These are phyloP conservation scores for Calephelis nemesis DNA, from an alignment of 1,140 invertebrate genomes.

Conservation along the genomic window DNA sequence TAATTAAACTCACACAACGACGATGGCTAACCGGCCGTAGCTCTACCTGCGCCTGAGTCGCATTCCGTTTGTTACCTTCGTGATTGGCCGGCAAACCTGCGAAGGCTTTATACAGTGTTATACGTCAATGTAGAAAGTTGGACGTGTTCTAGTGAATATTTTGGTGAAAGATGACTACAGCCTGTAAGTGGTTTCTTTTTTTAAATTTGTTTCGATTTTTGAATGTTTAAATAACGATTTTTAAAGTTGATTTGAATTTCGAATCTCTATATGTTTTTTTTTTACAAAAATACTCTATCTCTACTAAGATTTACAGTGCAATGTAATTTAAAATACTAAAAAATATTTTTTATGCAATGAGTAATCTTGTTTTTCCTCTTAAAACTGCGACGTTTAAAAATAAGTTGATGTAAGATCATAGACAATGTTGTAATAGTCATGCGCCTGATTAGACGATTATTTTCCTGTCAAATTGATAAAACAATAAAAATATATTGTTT, in stretches of 20 bases:
- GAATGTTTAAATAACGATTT: neutral
- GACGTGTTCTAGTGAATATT: slow-evolving; percentile 41
- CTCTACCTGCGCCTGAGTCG: slow-evolving; percentile 72
- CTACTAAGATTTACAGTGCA: too few species aligned
- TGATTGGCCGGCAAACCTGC: slow-evolving; percentile 59
- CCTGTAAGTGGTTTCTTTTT: slow-evolving; percentile 45
- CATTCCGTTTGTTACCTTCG: slow-evolving; percentile 69
- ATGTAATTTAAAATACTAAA: slow-evolving; percentile 3
- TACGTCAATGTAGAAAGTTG: slow-evolving; percentile 66
- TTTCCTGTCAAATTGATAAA: too few species aligned
- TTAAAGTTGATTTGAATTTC: neutral
- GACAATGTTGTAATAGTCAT: slow-evolving; percentile 1
- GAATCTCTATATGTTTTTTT: too few species aligned
- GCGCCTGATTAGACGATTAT: neutral
- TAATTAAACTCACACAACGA: slow-evolving; percentile 44
- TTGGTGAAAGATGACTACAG: slow-evolving; percentile 44
- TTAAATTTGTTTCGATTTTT: neutral
- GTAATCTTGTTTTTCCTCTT: slow-evolving; percentile 20
- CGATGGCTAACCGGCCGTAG: slow-evolving; percentile 36
- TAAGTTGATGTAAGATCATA: slow-evolving; percentile 3
- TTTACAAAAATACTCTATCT: too few species aligned
- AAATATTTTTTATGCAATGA: slow-evolving; percentile 12
- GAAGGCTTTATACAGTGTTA: slow-evolving; percentile 55
- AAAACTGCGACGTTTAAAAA: slow-evolving; percentile 12
- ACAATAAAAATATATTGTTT: too few species aligned